Evolutionary conservation across 2,797 vertebrate genomes (phyloP).

Genomic region (Peromyscus aztecus): DNA sequence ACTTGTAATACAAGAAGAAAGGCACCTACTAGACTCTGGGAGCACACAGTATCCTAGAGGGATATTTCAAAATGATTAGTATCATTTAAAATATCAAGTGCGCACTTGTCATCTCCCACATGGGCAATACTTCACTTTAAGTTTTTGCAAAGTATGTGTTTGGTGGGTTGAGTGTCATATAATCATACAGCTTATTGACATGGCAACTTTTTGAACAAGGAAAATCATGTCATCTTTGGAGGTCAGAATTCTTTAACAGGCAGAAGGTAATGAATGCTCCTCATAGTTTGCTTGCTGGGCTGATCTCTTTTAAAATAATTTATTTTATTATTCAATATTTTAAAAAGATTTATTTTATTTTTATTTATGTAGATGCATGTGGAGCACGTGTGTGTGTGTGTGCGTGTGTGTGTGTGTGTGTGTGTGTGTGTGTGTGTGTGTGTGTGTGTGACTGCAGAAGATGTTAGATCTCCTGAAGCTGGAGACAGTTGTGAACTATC

Average conservation of each 20-base stretch:
- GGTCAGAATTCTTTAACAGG: too few species aligned
- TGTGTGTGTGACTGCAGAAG: neutral
- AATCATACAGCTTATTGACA: neutral
- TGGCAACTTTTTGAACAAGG: rapidly evolving
- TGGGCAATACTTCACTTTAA: neutral
- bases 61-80: neutral
- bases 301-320: neutral
- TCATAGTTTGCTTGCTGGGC: neutral
- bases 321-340: neutral
- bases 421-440: neutral
- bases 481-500: neutral
- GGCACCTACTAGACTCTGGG: too few species aligned
- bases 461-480: neutral
- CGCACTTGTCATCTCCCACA: rapidly evolving
- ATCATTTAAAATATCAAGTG: neutral
- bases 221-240: neutral
- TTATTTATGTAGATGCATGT: neutral
- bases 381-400: too few species aligned
- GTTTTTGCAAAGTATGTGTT: neutral
- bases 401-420: too few species aligned
- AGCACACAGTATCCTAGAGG: neutral
- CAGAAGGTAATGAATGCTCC: rapidly evolving
- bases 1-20: neutral
- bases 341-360: neutral
- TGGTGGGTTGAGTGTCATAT: rapidly evolving